Evolutionary conservation across 2,797 vertebrate genomes (phyloP).

Genomic region (Myotis daubentonii): DNA sequence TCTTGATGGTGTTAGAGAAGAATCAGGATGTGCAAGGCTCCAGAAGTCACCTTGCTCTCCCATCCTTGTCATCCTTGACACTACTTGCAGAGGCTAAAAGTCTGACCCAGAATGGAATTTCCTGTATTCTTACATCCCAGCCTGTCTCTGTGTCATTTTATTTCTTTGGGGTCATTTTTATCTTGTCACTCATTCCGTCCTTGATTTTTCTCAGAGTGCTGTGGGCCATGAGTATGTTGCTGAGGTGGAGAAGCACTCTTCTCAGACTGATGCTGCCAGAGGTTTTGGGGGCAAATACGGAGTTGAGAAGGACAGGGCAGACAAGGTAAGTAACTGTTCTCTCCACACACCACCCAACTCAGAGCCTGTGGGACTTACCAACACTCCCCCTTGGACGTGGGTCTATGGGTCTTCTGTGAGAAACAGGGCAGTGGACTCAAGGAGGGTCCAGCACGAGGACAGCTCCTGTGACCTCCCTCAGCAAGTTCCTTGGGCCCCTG

Average conservation of each 20-base stretch:
- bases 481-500: neutral
- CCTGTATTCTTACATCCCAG: neutral
- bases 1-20: neutral
- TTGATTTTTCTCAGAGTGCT: constrained; percentile 87
- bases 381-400: neutral
- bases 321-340: constrained; percentile 89
- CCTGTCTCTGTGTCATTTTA: neutral
- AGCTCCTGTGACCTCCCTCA: neutral
- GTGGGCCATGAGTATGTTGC: constrained; percentile 93
- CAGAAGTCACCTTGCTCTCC: neutral
- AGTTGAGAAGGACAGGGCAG: constrained; percentile 93
- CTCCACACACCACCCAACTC: neutral
- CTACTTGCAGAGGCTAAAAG: neutral
- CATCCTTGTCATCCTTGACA: neutral
- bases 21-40: neutral
- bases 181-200: neutral
- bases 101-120: neutral
- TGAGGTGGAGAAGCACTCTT: constrained; percentile 92
- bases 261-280: constrained; percentile 93
- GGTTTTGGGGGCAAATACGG: constrained; percentile 97
- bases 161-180: neutral
- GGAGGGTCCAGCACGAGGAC: neutral
- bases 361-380: neutral
- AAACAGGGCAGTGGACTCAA: neutral
- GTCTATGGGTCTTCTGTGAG: neutral